Percentiles rank a stretch among this genome's conserved stretches.
Conservation (phyloP, 2,113 vertebrate genomes). For the Diadophis punctatus region DNA sequence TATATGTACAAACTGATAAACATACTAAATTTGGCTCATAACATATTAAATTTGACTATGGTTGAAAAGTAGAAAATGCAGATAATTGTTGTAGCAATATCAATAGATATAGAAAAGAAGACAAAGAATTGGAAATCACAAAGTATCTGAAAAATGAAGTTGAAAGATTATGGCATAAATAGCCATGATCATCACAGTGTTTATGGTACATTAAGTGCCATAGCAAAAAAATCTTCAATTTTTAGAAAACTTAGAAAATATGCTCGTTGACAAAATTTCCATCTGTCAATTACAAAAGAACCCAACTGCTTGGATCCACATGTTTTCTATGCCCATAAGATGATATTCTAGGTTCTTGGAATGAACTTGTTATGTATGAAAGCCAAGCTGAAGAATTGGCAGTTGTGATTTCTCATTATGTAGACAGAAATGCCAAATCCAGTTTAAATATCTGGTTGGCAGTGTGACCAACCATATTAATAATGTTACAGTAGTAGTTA, state of each 20-base stretch:
- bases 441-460: too few relatives aligned
- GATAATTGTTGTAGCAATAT: neutral
- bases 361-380: neutral
- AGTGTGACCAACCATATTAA: too few relatives aligned
- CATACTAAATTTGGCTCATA: neutral
- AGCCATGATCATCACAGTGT: neutral
- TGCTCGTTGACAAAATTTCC: neutral
- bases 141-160: neutral
- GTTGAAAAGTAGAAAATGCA: neutral
- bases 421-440: too few relatives aligned
- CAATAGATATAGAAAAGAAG: neutral
- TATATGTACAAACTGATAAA: neutral
- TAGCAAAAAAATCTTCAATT: neutral
- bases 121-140: neutral
- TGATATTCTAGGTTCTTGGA: neutral
- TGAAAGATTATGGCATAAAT: neutral
- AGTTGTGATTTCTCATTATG: neutral
- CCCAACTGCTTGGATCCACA: neutral
- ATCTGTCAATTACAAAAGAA: neutral
- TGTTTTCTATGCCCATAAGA: neutral
- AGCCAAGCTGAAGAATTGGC: neutral
- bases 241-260: neutral
- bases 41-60: too few relatives aligned
- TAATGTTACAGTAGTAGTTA: neutral
- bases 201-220: neutral